These are phyloP conservation scores for Coracopsis vasa DNA, from an alignment of 2,113 vertebrate genomes.

Conservation along the genomic window DNA sequence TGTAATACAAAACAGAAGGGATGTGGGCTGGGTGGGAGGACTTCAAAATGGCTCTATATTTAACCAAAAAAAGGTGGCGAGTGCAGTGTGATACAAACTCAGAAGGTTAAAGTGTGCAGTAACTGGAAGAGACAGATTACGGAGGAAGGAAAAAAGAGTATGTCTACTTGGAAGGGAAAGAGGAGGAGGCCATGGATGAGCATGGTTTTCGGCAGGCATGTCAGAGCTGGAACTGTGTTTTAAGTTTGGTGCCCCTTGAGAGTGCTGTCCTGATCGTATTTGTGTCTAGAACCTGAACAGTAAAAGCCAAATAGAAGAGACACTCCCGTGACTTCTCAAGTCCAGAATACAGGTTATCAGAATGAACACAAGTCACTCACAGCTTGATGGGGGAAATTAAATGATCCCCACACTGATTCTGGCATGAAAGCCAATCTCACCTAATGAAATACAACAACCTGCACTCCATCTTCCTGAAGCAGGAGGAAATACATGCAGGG, in stretches of 20 bases:
- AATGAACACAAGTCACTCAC: not conserved
- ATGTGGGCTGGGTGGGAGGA: constrained; percentile 47
- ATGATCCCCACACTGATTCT: not conserved
- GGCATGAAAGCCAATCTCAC: not conserved
- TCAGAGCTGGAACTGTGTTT: not conserved
- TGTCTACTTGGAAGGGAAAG: not conserved
- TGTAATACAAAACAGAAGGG: constrained; percentile 49
- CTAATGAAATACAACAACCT: not conserved
- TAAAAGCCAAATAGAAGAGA: not conserved
- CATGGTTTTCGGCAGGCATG: not conserved
- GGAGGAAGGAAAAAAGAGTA: not conserved
- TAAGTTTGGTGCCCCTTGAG: not conserved
- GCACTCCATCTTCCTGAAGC: not conserved
- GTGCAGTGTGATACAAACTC: not conserved
- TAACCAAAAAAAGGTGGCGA: constrained; percentile 3
- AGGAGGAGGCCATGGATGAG: not conserved
- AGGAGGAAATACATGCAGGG: not conserved
- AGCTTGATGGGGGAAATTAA: not conserved
- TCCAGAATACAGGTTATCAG: constrained; percentile 9
- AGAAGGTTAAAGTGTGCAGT: constrained; percentile 19
- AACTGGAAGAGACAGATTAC: constrained; percentile 1
- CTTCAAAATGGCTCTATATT: constrained; percentile 50
- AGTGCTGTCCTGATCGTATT: not conserved
- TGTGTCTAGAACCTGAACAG: not conserved
- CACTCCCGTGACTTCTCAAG: not conserved